Evolutionary conservation across 2,888 invertebrate genomes (phyloP).

Genomic region (Sinopyrophorus schimmeli): DNA sequence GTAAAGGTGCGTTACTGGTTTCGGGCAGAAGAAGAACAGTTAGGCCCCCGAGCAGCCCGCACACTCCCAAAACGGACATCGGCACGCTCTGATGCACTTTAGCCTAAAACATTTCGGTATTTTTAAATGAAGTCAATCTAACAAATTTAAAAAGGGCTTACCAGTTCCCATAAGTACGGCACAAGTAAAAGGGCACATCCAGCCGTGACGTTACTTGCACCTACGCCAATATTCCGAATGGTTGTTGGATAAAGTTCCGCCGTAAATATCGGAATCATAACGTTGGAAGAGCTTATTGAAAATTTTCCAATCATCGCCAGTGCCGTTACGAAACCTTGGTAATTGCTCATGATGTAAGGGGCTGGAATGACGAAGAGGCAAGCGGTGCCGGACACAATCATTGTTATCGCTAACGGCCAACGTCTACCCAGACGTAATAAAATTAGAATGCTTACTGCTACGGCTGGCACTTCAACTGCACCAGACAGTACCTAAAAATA

Average conservation of each 20-base stretch:
- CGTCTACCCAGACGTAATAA: conserved; percentile 74
- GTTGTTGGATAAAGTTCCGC: conserved; percentile 82
- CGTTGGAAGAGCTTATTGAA: conserved; percentile 76
- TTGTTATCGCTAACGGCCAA: conserved; percentile 70
- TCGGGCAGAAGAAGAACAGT: conserved; percentile 77
- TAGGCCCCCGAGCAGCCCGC: conserved; percentile 71
- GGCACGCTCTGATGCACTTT: conserved; percentile 68
- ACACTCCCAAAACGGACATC: conserved; percentile 70
- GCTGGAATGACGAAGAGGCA: conserved; percentile 63
- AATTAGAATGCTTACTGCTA: conserved; percentile 74
- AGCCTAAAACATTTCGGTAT: conserved; percentile 58
- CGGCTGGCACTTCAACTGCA: conserved; percentile 77
- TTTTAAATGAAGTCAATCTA: neutral
- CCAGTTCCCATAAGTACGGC: conserved; percentile 78
- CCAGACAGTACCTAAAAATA: conserved; percentile 64
- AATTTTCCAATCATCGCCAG: conserved; percentile 81
- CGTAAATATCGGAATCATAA: conserved; percentile 76
- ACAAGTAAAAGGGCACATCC: conserved; percentile 75
- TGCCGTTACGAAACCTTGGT: conserved; percentile 71
- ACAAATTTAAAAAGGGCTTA: conserved; percentile 52
- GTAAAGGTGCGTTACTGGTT: conserved; percentile 63
- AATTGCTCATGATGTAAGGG: conserved; percentile 58
- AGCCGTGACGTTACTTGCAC: conserved; percentile 74
- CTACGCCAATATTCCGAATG: conserved; percentile 77
- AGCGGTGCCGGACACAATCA: conserved; percentile 70